Evolutionary conservation across 2,797 vertebrate genomes (phyloP).

Genomic region (Apogon hyalosoma): DNA sequence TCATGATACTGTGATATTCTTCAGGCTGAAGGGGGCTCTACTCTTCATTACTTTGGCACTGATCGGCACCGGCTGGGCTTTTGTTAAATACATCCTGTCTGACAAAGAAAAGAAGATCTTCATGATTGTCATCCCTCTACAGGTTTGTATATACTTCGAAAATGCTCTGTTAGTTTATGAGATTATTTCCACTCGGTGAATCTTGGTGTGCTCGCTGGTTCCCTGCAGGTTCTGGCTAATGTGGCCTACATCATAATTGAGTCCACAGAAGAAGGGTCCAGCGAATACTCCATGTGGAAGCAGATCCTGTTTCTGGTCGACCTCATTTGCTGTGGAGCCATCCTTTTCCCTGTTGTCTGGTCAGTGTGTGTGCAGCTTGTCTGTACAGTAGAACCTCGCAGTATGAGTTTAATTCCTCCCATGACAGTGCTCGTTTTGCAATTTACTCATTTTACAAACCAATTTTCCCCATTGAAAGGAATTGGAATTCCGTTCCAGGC

Average conservation of each 20-base stretch:
- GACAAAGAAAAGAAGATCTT: conserved; percentile 93
- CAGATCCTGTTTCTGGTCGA: conserved; percentile 90
- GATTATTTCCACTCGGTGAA: background rate
- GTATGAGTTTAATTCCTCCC: too few relatives aligned
- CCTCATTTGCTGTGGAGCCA: conserved; percentile 89
- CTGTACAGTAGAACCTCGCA: too few relatives aligned
- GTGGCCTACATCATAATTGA: conserved; percentile 89
- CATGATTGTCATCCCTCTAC: conserved; percentile 89
- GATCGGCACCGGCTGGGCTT: conserved; percentile 90
- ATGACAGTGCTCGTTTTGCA: too few relatives aligned
- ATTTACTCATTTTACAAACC: too few relatives aligned
- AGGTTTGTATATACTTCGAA: conserved; percentile 71
- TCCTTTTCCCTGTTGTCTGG: conserved; percentile 91
- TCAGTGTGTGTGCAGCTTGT: conserved; percentile 54
- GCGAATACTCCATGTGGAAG: conserved; percentile 88
- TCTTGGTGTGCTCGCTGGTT: background rate
- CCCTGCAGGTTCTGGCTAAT: conserved; percentile 83
- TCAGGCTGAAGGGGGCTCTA: conserved; percentile 89
- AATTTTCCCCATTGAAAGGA: too few relatives aligned
- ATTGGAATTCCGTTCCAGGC: too few relatives aligned
- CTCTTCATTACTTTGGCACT: conserved; percentile 90
- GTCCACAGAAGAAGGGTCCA: conserved; percentile 88
- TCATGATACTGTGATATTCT: conserved; percentile 5
- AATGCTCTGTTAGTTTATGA: background rate
- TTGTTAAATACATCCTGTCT: conserved; percentile 89